A percentile compares a stretch with the other conserved stretches of the same genome.
phyloP scores from a whole-genome alignment of 2,797 vertebrate species.

The Hypotaenidia okinawae region DNA sequence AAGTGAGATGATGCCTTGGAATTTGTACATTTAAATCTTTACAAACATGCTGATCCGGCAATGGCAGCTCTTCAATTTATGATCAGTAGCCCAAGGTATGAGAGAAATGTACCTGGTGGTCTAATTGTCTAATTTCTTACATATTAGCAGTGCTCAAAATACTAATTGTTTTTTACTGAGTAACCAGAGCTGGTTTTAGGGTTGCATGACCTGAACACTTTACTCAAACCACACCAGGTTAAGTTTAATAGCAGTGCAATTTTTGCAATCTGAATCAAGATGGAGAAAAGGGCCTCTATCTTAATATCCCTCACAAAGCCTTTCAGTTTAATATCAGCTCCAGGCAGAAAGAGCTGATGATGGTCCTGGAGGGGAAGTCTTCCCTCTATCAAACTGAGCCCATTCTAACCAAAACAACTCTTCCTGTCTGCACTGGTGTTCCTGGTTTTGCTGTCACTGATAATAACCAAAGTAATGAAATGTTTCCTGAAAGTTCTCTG shows the following conservation, averaged over 20 bases:
- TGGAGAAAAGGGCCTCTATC: not conserved
- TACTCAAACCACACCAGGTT: not conserved
- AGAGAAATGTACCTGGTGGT: not conserved
- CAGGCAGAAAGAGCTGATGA: not conserved
- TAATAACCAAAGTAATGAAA: not conserved
- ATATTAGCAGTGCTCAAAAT: not conserved
- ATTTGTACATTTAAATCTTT: not conserved
- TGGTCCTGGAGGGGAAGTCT: not conserved
- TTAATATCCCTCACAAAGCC: not conserved
- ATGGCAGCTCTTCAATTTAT: not conserved
- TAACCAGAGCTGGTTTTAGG: not conserved
- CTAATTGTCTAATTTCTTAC: not conserved
- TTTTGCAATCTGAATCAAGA: not conserved
- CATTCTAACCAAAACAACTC: not conserved
- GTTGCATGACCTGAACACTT: not conserved
- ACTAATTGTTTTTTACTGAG: not conserved
- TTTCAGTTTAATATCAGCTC: not conserved
- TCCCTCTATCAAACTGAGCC: not conserved
- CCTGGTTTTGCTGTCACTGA: not conserved
- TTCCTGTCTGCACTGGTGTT: not conserved
- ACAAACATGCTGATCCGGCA: not conserved
- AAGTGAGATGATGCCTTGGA: slow-evolving; percentile 10
- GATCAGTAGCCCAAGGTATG: not conserved
- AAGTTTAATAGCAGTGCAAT: not conserved
- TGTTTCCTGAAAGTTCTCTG: not conserved